A percentile compares a stretch with the other conserved stretches of the same genome.
phyloP scores from a whole-genome alignment of 2,888 invertebrate species.

The Nomada flava region DNA sequence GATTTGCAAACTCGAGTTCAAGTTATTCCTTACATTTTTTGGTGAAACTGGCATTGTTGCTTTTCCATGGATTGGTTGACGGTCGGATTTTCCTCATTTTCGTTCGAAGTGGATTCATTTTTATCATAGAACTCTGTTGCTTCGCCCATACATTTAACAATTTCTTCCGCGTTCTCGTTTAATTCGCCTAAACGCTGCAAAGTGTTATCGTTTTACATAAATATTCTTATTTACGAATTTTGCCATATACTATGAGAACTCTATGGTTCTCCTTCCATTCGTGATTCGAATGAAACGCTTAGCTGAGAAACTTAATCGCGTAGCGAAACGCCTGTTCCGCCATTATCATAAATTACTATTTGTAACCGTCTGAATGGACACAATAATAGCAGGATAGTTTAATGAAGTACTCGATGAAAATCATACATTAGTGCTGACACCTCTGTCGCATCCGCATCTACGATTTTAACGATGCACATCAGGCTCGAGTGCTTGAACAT shows the following conservation, averaged over 20 bases:
- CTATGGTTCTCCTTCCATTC: too few species aligned
- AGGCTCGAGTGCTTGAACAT: conserved; percentile 9
- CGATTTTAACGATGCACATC: conserved; percentile 5
- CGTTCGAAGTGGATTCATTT: not conserved
- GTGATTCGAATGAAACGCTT: too few species aligned
- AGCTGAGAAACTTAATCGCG: too few species aligned
- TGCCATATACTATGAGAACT: too few species aligned
- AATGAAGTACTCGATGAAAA: too few species aligned
- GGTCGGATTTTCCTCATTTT: not conserved
- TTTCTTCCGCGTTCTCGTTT: not conserved
- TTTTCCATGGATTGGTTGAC: too few species aligned
- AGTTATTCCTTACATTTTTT: not conserved
- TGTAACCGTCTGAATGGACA: not conserved
- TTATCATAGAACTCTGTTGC: not conserved
- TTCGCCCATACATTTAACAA: not conserved
- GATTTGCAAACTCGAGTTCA: not conserved
- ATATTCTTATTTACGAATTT: not conserved
- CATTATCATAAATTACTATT: too few species aligned
- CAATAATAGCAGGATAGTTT: too few species aligned
- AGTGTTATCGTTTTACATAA: too few species aligned
- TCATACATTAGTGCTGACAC: not conserved
- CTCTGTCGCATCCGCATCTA: conserved; percentile 4
- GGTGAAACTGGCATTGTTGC: not conserved
- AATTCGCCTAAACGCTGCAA: not conserved
- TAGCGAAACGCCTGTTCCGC: too few species aligned